Percentiles rank a stretch among this genome's conserved stretches.
Conservation (phyloP, 2,797 vertebrate species). For the Enteromius paludinosus region DNA sequence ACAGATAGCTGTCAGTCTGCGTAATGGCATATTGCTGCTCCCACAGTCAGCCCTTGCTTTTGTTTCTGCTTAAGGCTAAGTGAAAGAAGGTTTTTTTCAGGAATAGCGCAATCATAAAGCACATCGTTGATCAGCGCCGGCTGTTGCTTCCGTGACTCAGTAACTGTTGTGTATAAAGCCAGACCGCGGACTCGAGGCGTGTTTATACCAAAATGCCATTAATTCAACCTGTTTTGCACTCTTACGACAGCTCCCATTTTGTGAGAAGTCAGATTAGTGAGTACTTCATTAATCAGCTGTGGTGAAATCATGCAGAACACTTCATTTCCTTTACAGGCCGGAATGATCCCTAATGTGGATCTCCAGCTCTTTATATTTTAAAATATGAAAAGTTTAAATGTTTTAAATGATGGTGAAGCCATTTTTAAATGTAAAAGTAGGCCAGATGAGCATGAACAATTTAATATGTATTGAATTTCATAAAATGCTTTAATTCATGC, state of each 20-base stretch:
- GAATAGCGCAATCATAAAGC: slow-evolving; percentile 22
- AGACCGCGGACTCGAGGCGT: neutral
- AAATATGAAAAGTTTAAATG: neutral
- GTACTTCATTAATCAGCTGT: slow-evolving; percentile 41
- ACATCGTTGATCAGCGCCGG: slow-evolving; percentile 30
- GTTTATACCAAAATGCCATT: slow-evolving; percentile 49
- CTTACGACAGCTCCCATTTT: slow-evolving; percentile 40
- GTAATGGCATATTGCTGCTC: slow-evolving; percentile 18
- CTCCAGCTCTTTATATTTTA: neutral
- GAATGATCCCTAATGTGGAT: neutral
- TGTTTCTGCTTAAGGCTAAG: slow-evolving; percentile 17
- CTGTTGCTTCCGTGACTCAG: slow-evolving; percentile 40
- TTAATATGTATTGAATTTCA: slow-evolving; percentile 4
- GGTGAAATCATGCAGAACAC: neutral
- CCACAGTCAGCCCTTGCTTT: slow-evolving; percentile 14
- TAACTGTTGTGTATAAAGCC: slow-evolving; percentile 40
- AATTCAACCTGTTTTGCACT: slow-evolving; percentile 42
- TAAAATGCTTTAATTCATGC: neutral
- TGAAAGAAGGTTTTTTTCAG: slow-evolving; percentile 24
- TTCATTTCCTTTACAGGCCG: neutral
- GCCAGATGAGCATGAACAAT: neutral
- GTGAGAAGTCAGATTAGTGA: slow-evolving; percentile 48
- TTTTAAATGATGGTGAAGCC: neutral
- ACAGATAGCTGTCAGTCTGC: slow-evolving; percentile 3
- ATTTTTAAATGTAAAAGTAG: slow-evolving; percentile 7